phyloP scores from a whole-genome alignment of 2,888 invertebrate genomes.

The Helicoverpa assulta region DNA sequence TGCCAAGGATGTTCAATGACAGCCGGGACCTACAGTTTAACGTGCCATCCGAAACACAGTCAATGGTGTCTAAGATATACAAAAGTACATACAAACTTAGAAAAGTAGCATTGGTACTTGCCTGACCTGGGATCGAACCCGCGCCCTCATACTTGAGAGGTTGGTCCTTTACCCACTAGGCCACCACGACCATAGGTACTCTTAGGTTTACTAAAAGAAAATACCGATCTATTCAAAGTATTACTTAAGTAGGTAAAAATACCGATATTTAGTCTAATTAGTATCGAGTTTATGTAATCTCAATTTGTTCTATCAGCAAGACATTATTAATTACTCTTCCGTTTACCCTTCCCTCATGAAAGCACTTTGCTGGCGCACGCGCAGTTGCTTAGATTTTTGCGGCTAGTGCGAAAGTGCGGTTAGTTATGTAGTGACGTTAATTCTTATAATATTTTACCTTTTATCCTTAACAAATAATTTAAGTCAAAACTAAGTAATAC shows the following conservation, averaged over 20 bases:
- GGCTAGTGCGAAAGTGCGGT: slow-evolving; percentile 48
- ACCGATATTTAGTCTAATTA: slow-evolving; percentile 4
- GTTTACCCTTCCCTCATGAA: slow-evolving; percentile 39
- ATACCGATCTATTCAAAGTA: background rate
- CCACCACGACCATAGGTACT: too few species aligned
- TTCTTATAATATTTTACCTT: background rate
- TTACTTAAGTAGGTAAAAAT: background rate
- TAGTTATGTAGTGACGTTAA: slow-evolving; percentile 5
- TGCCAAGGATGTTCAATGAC: too few species aligned
- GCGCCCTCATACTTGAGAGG: too few species aligned
- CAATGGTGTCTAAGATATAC: too few species aligned
- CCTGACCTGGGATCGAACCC: too few species aligned
- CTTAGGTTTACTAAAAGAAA: background rate
- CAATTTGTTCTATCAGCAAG: slow-evolving; percentile 33
- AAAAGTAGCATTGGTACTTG: too few species aligned
- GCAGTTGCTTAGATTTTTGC: slow-evolving; percentile 53
- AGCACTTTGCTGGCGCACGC: slow-evolving; percentile 26
- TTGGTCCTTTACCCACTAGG: too few species aligned
- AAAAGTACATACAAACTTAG: too few species aligned
- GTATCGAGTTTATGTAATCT: slow-evolving; percentile 39
- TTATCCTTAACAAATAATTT: background rate
- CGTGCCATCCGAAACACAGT: too few species aligned
- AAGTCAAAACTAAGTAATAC: background rate
- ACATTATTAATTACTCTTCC: slow-evolving; percentile 43
- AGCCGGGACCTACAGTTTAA: too few species aligned